phyloP scores from a whole-genome alignment of 2,888 invertebrate genomes.

The Drosophila putrida region DNA sequence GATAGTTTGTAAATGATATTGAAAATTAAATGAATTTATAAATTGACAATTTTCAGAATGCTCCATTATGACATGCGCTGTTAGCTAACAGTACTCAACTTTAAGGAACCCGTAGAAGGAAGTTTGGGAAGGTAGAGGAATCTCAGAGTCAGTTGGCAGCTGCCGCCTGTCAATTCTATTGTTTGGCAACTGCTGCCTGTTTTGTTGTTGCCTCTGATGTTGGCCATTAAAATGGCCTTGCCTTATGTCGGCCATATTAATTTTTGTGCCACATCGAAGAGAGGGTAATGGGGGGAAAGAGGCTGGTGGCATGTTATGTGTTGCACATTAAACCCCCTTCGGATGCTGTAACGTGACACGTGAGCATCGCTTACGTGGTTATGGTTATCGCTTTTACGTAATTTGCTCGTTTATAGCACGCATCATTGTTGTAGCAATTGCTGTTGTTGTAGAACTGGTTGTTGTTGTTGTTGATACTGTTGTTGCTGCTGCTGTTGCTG shows the following conservation, averaged over 20 bases:
- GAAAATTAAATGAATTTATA: slow-evolving; percentile 20
- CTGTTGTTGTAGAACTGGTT: slow-evolving; percentile 24
- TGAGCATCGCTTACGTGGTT: slow-evolving; percentile 70
- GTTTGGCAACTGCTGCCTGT: slow-evolving; percentile 52
- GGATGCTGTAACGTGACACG: slow-evolving; percentile 65
- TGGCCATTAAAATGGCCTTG: slow-evolving; percentile 62
- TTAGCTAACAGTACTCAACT: slow-evolving; percentile 28
- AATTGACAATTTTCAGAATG: slow-evolving; percentile 30
- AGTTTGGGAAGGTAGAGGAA: background rate
- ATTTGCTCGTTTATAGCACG: slow-evolving; percentile 68
- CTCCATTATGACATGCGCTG: slow-evolving; percentile 34
- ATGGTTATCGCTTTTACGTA: slow-evolving; percentile 77
- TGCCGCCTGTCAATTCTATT: slow-evolving; percentile 59
- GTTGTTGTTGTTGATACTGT: slow-evolving; percentile 6
- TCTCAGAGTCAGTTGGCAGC: slow-evolving; percentile 18
- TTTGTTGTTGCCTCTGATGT: slow-evolving; percentile 46
- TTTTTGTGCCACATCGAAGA: slow-evolving; percentile 60
- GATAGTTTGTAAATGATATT: background rate
- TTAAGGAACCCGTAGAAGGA: slow-evolving; percentile 14
- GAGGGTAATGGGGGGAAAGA: background rate
- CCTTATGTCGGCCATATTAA: slow-evolving; percentile 74
- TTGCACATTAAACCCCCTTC: slow-evolving; percentile 42
- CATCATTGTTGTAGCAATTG: slow-evolving; percentile 53
- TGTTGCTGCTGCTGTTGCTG: slow-evolving; percentile 13
- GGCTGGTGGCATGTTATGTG: slow-evolving; percentile 7